phyloP scores from a whole-genome alignment of 2,888 invertebrate genomes.

The Drosophila fulvimacula region DNA sequence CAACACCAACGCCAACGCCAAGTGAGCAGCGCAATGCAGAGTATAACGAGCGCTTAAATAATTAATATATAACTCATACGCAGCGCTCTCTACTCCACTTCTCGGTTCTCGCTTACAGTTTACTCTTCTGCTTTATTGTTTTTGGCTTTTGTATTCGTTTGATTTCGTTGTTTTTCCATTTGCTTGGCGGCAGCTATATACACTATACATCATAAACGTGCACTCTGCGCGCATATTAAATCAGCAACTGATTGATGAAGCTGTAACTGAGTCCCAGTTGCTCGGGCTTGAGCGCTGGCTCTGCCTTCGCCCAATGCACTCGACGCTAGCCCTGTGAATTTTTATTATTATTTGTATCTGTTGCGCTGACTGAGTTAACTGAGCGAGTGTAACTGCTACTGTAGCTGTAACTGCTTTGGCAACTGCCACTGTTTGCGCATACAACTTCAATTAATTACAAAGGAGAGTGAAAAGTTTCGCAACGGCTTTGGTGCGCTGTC shows the following conservation, averaged over 20 bases:
- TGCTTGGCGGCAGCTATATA: not conserved
- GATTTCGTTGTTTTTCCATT: not conserved
- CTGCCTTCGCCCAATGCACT: slow-evolving; percentile 18
- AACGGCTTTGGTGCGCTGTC: slow-evolving; percentile 49
- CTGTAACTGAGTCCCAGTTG: slow-evolving; percentile 25
- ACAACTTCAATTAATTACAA: slow-evolving; percentile 70
- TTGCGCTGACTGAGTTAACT: slow-evolving; percentile 9
- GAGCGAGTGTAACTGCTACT: slow-evolving; percentile 6
- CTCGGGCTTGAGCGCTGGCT: not conserved
- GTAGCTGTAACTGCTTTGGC: slow-evolving; percentile 27
- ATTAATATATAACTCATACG: slow-evolving; percentile 80
- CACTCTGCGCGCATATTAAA: slow-evolving; percentile 73
- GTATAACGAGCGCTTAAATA: slow-evolving; percentile 76
- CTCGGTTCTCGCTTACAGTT: not conserved
- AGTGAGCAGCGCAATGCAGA: slow-evolving; percentile 56
- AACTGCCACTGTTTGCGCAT: slow-evolving; percentile 29
- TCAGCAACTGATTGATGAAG: slow-evolving; percentile 75
- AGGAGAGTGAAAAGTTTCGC: slow-evolving; percentile 59
- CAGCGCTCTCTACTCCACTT: slow-evolving; percentile 39
- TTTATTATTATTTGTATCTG: slow-evolving; percentile 19
- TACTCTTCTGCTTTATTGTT: slow-evolving; percentile 12
- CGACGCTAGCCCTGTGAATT: slow-evolving; percentile 2
- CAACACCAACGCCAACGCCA: slow-evolving; percentile 24
- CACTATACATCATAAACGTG: slow-evolving; percentile 65
- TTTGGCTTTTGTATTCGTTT: too few relatives aligned